Evolutionary conservation across 2,797 vertebrate genomes (phyloP).

Genomic region (Lepus townsendii): DNA sequence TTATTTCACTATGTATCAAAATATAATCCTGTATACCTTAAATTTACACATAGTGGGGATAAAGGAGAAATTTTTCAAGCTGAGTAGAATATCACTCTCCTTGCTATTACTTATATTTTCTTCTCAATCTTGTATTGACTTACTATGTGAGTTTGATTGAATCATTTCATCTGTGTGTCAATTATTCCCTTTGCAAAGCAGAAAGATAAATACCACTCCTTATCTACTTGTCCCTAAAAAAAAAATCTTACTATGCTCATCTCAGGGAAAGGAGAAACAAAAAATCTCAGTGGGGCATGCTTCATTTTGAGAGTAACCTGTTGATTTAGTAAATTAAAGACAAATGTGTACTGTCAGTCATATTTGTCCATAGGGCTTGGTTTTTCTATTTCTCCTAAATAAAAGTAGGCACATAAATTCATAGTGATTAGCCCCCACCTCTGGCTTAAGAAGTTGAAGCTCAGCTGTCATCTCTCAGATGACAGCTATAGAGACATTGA

Average conservation of each 20-base stretch:
- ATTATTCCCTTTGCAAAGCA: background rate
- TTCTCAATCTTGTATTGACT: background rate
- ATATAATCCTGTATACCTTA: background rate
- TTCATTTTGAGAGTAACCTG: background rate
- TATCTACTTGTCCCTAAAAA: background rate
- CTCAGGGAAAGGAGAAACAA: background rate
- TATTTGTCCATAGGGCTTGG: background rate
- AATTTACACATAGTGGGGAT: too few species aligned
- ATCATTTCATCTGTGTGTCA: background rate
- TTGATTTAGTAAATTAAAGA: background rate
- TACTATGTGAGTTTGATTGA: background rate
- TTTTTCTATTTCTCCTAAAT: background rate
- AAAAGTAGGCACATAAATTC: background rate
- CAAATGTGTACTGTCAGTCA: background rate
- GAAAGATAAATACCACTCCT: background rate
- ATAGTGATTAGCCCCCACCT: background rate
- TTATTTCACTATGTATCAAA: background rate
- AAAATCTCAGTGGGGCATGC: background rate
- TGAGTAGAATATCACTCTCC: background rate
- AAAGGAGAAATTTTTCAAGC: background rate
- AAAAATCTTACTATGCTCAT: background rate
- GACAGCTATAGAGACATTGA: background rate
- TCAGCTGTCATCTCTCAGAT: background rate
- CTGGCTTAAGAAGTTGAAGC: background rate
- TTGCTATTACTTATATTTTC: background rate